These are phyloP conservation scores for Solenopsis fugax DNA, from an alignment of 1,140 invertebrate genomes.

Conservation along the genomic window DNA sequence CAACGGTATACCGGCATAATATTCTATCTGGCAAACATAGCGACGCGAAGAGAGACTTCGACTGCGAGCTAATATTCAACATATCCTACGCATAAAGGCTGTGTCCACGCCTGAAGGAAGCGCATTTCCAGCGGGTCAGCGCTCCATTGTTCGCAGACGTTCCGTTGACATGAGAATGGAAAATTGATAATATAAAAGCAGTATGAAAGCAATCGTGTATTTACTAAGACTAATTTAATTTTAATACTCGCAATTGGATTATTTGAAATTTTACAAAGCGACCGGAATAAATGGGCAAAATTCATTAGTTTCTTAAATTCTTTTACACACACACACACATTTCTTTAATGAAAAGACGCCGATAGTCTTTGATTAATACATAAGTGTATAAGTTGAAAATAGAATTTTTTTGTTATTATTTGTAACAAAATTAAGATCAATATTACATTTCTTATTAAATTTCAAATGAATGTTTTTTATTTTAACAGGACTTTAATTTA, in stretches of 20 bases:
- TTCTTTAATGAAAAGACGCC: background rate
- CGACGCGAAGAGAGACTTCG: slow-evolving; percentile 7
- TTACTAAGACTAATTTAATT: background rate
- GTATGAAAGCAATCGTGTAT: slow-evolving; percentile 2
- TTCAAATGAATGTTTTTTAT: background rate
- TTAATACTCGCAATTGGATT: background rate
- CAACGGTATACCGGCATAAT: slow-evolving; percentile 10
- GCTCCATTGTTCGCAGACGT: background rate
- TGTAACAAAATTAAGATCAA: background rate
- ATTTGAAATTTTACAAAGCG: background rate
- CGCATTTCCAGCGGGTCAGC: slow-evolving; percentile 3
- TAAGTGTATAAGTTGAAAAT: background rate
- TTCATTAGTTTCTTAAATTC: background rate
- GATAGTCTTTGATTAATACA: background rate
- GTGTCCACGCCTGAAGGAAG: slow-evolving; percentile 41
- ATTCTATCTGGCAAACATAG: slow-evolving; percentile 44
- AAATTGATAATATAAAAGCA: slow-evolving; percentile 5
- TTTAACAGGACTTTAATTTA: slow-evolving; percentile 6
- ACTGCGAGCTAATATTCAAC: slow-evolving; percentile 43
- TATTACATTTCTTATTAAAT: background rate
- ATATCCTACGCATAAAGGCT: slow-evolving; percentile 27
- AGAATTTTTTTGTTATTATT: background rate
- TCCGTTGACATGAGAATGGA: background rate
- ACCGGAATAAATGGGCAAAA: background rate
- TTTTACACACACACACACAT: too few species aligned